Conservation (phyloP, 2,888 invertebrate genomes). For the Andrena bicolor region DNA sequence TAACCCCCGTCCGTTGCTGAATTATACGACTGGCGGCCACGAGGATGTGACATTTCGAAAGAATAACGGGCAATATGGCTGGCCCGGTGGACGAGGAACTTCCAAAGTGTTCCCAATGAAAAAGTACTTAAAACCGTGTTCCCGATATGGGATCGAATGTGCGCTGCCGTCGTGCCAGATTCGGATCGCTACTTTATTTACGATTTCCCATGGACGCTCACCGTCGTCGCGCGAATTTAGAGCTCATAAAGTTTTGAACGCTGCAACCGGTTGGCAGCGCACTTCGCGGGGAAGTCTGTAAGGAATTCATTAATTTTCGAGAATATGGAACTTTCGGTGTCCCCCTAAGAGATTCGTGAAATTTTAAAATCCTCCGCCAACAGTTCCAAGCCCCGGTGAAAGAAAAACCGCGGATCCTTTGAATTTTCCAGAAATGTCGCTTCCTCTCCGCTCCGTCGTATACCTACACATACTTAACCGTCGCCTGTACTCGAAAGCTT, state of each 20-base stretch:
- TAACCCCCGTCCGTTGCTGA: slow-evolving; percentile 35
- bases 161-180: background rate
- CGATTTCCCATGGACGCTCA: background rate
- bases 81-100: slow-evolving; percentile 23
- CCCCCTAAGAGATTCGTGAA: background rate
- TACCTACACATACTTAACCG: background rate
- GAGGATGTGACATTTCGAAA: slow-evolving; percentile 55
- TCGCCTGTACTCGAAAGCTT: background rate
- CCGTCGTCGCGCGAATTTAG: background rate
- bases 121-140: slow-evolving; percentile 2
- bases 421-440: slow-evolving; percentile 26
- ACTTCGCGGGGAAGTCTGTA: slow-evolving; percentile 8
- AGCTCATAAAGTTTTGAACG: background rate
- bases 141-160: slow-evolving; percentile 7
- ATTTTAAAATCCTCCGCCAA: background rate
- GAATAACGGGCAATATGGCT: slow-evolving; percentile 37
- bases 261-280: background rate
- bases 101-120: slow-evolving; percentile 1
- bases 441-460: slow-evolving; percentile 5
- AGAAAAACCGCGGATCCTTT: background rate
- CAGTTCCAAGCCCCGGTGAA: background rate
- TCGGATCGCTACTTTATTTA: slow-evolving; percentile 11
- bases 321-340: background rate
- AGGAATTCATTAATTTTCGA: slow-evolving; percentile 44
- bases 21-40: slow-evolving; percentile 32